Conservation (phyloP, 2,797 vertebrate genomes). For the Acanthis flammea region DNA sequence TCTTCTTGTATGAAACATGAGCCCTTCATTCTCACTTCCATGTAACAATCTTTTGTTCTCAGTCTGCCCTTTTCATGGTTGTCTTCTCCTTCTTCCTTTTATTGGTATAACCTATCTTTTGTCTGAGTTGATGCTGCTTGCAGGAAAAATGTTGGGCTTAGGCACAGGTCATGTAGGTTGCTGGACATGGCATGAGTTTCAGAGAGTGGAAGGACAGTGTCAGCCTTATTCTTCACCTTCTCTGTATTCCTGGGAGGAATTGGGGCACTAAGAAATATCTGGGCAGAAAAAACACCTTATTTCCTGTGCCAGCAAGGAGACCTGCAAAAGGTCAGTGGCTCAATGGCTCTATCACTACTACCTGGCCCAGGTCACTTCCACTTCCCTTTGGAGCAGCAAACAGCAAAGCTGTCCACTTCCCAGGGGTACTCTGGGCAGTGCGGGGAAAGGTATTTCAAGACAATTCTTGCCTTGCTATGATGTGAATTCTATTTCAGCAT, state of each 20-base stretch:
- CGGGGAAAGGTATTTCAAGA: not conserved
- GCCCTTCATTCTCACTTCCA: not conserved
- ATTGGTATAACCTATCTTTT: not conserved
- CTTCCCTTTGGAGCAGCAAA: not conserved
- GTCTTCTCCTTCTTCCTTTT: accelerated
- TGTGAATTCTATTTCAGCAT: not conserved
- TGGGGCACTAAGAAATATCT: not conserved
- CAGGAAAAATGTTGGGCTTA: not conserved
- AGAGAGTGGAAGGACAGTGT: not conserved
- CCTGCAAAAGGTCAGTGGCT: not conserved
- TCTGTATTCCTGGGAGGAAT: accelerated
- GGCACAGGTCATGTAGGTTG: not conserved
- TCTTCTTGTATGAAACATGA: not conserved
- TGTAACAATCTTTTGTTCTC: not conserved
- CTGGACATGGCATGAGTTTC: not conserved
- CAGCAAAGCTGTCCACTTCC: not conserved
- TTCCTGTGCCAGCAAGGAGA: not conserved
- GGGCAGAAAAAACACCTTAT: not conserved
- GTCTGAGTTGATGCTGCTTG: not conserved
- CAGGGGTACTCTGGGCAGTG: not conserved
- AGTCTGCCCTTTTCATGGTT: not conserved
- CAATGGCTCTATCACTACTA: not conserved
- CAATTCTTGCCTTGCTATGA: not conserved
- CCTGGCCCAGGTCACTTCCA: not conserved
- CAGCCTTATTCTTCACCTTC: not conserved